Percentiles rank a stretch among this genome's conserved stretches.
phyloP scores from a whole-genome alignment of 2,888 invertebrate genomes.

The Philhelius pedissequus region DNA sequence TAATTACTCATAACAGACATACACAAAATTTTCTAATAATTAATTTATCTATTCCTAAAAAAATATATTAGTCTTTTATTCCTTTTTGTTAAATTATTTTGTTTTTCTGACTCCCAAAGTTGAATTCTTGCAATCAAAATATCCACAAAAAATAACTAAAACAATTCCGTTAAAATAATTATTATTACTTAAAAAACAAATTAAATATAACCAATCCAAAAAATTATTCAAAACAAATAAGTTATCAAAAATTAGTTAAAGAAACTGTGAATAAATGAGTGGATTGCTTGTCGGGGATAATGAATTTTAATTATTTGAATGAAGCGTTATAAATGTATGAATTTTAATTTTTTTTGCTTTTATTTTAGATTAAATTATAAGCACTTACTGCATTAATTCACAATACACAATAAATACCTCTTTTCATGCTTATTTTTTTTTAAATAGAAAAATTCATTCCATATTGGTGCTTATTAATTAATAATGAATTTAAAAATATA shows the following conservation, averaged over 20 bases:
- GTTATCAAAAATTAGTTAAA: background rate
- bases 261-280: background rate
- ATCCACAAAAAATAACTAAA: background rate
- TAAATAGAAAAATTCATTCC: background rate
- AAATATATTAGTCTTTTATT: no score
- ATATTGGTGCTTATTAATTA: conserved; percentile 5
- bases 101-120: no score
- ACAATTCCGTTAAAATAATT: background rate
- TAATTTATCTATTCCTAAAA: no score
- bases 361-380: conserved; percentile 39
- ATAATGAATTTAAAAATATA: background rate
- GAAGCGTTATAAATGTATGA: conserved; percentile 49
- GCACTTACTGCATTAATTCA: conserved; percentile 62
- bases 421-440: conserved; percentile 44
- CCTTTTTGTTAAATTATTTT: no score
- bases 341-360: conserved; percentile 23
- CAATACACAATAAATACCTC: conserved; percentile 55
- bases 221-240: background rate
- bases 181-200: background rate
- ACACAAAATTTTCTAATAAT: no score
- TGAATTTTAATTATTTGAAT: conserved; percentile 2
- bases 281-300: background rate
- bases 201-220: background rate
- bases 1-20: no score
- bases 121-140: background rate